Evolutionary conservation across 2,113 vertebrate genomes (phyloP), one percentile per base, ranked within the genome.

Genomic region (Osmerus mordax): DNA sequence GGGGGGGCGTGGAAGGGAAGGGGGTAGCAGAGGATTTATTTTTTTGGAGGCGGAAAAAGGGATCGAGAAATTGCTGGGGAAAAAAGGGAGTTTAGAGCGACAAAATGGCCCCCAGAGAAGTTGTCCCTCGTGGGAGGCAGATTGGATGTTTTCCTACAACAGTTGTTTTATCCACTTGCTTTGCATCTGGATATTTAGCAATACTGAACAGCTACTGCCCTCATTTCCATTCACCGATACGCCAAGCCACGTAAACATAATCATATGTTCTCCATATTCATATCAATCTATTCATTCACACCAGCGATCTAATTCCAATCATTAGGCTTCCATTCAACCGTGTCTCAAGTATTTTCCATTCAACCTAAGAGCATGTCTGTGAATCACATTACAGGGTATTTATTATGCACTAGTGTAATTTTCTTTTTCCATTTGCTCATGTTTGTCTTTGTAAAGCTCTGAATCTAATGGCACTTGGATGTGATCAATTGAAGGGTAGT

Each of bases 361-460:
- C 81, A 82, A 74, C 71, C 76, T 72, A 70, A 82, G 68, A 84
- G 81, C 78, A 69, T 65, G 75, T 73, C 72, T 67, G 73, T 72
- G 71, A 87, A 87, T 80, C 79, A 78, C 80, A 78, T 65, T 77
- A 81, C 82, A 65, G 73, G 87, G 83, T 70, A 76, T 80, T 87
- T 77, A 82, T 89, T 87, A 86, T 79, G 70, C 71, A 75, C 81
- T 84, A 75, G 66, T 83, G 67, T 84, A 55, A 81, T 85, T 84
- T 72, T 72, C 75, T 67, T 84, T 53, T 32, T 32, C 80, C 80
- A 78, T 87, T 82, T 80, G 73, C 72, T 80, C 77, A 79, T 32
- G 51, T 88, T 87, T 87, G 86, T 87, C 82, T 79, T 76, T 78
- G 75, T 84, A 87, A 87, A 83, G 82, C 81, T 86, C 72, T 87